Evolutionary conservation across 2,888 invertebrate species (phyloP).

Genomic region (Limnephilus rhombicus): DNA sequence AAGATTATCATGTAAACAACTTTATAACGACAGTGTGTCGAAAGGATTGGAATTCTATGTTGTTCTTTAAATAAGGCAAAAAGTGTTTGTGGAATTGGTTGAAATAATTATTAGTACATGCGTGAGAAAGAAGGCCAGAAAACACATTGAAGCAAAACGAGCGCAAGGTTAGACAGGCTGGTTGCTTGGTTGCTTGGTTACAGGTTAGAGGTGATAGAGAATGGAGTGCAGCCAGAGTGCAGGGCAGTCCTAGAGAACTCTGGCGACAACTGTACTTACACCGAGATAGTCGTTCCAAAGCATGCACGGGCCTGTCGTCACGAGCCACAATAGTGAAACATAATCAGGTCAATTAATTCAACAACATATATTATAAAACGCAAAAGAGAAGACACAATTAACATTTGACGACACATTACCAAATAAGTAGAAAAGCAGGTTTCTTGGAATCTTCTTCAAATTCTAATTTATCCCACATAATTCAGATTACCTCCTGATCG

Average conservation of each 20-base stretch:
- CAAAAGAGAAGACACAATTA: background rate
- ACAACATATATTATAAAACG: conserved; percentile 37
- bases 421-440: background rate
- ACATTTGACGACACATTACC: conserved; percentile 11
- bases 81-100: background rate
- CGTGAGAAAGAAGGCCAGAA: conserved; percentile 15
- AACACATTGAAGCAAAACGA: conserved; percentile 24
- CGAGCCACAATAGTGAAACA: conserved; percentile 64
- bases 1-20: background rate
- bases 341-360: conserved; percentile 49
- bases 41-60: background rate
- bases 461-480: background rate
- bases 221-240: background rate
- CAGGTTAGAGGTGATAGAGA: background rate
- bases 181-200: conserved; percentile 6
- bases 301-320: conserved; percentile 87
- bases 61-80: background rate
- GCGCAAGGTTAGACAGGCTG: conserved; percentile 20
- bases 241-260: conserved; percentile 28
- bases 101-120: conserved; percentile 5
- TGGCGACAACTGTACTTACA: conserved; percentile 84
- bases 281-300: conserved; percentile 91
- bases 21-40: background rate
- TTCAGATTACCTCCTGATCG: background rate
- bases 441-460: background rate